Evolutionary conservation across 2,888 invertebrate genomes (phyloP).

Genomic region (Chrysotoxum bicinctum): DNA sequence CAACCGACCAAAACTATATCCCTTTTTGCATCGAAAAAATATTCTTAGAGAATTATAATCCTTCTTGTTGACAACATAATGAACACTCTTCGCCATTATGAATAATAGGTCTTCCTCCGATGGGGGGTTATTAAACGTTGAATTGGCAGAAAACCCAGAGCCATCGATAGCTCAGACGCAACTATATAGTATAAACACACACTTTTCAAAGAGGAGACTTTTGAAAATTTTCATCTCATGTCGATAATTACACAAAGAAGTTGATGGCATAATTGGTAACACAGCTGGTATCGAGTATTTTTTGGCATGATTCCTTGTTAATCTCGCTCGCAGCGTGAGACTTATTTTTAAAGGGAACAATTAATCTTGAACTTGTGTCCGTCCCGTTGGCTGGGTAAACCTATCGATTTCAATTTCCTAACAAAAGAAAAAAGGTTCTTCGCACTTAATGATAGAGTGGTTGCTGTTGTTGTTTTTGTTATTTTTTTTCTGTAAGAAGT

Average conservation of each 20-base stretch:
- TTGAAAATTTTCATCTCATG: conserved; percentile 52
- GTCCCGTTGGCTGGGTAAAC: not conserved
- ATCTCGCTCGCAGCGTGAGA: conserved; percentile 59
- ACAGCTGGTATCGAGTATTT: conserved; percentile 37
- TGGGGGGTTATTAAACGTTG: conserved; percentile 34
- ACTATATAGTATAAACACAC: no score
- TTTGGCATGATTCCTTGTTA: conserved; percentile 45
- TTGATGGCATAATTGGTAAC: conserved; percentile 69
- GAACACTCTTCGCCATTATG: conserved; percentile 59
- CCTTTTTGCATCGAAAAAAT: not conserved
- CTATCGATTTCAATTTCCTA: conserved; percentile 33
- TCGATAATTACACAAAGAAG: conserved; percentile 59
- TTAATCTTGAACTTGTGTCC: conserved; percentile 52
- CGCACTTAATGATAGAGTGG: not conserved
- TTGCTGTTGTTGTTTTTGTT: not conserved
- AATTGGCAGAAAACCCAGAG: conserved; percentile 1
- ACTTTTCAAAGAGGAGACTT: not conserved
- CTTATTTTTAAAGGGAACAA: conserved; percentile 50
- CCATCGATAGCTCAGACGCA: not conserved
- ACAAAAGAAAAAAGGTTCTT: not conserved
- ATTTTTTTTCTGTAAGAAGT: not conserved
- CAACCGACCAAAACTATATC: not conserved
- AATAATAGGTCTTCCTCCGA: conserved; percentile 48
- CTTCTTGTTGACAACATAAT: conserved; percentile 67
- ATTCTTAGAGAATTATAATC: conserved; percentile 36